Evolutionary conservation across 2,113 vertebrate species (phyloP).

Genomic region (Tupaia chinensis): DNA sequence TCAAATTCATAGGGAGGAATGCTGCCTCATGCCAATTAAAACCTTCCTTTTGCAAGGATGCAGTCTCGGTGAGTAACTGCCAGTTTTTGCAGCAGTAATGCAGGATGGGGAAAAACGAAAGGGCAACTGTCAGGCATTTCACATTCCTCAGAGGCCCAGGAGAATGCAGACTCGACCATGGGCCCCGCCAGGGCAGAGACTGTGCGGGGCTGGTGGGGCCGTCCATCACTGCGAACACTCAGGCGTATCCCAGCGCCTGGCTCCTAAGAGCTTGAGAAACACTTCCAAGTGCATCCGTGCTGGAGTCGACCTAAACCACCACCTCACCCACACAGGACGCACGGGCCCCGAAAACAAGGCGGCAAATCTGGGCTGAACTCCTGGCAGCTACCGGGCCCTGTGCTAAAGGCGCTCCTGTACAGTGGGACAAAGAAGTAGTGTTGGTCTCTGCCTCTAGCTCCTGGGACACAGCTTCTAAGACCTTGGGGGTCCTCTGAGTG

Average conservation of each 20-base stretch:
- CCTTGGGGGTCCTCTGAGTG: fast-evolving
- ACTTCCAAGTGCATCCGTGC: fast-evolving
- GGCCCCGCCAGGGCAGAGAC: neutral
- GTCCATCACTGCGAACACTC: too few relatives aligned
- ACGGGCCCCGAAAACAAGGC: neutral
- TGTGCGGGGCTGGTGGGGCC: neutral
- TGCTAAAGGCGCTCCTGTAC: fast-evolving
- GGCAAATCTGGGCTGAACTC: too few relatives aligned
- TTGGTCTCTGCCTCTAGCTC: neutral
- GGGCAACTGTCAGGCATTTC: neutral
- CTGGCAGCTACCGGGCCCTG: neutral
- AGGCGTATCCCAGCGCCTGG: fast-evolving
- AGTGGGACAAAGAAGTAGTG: fast-evolving
- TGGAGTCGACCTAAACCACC: fast-evolving
- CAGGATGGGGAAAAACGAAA: neutral
- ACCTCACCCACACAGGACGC: fast-evolving
- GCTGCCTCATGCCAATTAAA: neutral
- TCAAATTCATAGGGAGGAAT: conserved; percentile 9
- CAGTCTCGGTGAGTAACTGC: neutral
- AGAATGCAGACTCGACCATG: fast-evolving
- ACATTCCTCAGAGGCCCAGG: fast-evolving
- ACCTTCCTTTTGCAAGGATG: neutral
- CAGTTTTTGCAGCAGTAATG: neutral
- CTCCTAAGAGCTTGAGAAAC: too few relatives aligned
- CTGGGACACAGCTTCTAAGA: neutral